A percentile compares a stretch with the other conserved stretches of the same genome.
phyloP scores from a whole-genome alignment of 2,888 invertebrate genomes.

The Exocentrus adspersus region DNA sequence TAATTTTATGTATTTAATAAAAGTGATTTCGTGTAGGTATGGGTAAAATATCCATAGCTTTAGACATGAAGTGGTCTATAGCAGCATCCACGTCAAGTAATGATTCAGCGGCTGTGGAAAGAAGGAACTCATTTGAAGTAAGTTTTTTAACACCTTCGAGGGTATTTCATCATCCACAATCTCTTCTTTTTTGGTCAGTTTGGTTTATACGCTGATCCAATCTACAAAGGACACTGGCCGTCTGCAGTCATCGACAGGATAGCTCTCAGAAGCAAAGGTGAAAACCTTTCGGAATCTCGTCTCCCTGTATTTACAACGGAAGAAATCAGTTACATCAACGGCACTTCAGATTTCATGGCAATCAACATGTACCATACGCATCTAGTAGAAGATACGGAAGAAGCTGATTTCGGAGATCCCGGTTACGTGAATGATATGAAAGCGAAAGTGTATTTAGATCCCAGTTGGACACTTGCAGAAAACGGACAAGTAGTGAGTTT shows the following conservation, averaged over 20 bases:
- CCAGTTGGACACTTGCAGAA: background rate
- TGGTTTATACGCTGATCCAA: constrained; percentile 65
- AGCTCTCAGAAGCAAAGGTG: constrained; percentile 64
- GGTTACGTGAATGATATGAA: constrained; percentile 20
- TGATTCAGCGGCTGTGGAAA: constrained; percentile 68
- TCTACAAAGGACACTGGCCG: constrained; percentile 73
- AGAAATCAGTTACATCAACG: constrained; percentile 70
- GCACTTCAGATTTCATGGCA: constrained; percentile 77
- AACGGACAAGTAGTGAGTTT: constrained; percentile 2
- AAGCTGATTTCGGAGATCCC: constrained; percentile 4
- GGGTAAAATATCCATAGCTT: constrained; percentile 4
- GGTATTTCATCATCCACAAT: too few species aligned
- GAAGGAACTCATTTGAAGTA: constrained; percentile 69
- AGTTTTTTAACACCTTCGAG: too few species aligned
- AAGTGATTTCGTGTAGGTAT: background rate
- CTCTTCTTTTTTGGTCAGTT: constrained; percentile 37
- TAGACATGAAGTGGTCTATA: constrained; percentile 70
- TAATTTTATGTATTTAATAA: background rate
- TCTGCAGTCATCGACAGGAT: constrained; percentile 70
- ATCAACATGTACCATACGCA: constrained; percentile 75
- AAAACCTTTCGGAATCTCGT: constrained; percentile 67
- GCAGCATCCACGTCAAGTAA: constrained; percentile 67
- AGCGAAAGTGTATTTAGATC: background rate
- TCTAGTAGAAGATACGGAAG: constrained; percentile 55
- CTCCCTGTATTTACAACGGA: constrained; percentile 70